These are phyloP conservation scores for Zeuzera pyrina DNA, from an alignment of 2,888 invertebrate species.

Conservation along the genomic window DNA sequence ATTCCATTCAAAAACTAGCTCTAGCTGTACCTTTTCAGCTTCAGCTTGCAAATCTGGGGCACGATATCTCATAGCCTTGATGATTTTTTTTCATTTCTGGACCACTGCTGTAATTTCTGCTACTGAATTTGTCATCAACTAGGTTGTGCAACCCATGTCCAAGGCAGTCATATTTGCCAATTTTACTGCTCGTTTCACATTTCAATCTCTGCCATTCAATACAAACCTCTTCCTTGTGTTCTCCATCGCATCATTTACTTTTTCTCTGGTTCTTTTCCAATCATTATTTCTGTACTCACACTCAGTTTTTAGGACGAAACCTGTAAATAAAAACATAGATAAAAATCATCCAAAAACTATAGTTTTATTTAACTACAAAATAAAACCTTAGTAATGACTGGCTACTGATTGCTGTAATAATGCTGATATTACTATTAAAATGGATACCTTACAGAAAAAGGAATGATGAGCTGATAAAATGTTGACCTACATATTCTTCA, in stretches of 20 bases:
- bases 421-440: too few relatives aligned
- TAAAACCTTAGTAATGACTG: too few relatives aligned
- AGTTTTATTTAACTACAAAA: too few relatives aligned
- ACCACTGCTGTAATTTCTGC: conserved; percentile 2
- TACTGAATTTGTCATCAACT: conserved; percentile 1
- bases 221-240: background rate
- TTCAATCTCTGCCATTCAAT: background rate
- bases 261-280: background rate
- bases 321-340: too few relatives aligned
- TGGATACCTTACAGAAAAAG: too few relatives aligned
- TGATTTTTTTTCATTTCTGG: conserved; percentile 7
- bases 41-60: conserved; percentile 1
- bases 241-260: background rate
- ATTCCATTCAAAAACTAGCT: too few relatives aligned
- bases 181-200: background rate
- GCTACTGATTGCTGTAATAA: too few relatives aligned
- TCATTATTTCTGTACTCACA: background rate
- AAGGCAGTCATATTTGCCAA: conserved; percentile 2
- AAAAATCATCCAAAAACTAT: too few relatives aligned
- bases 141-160: too few relatives aligned
- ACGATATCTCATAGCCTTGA: conserved; percentile 3
- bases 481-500: too few relatives aligned
- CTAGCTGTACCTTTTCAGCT: background rate
- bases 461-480: too few relatives aligned
- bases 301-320: background rate